These are phyloP conservation scores for Pteropus alecto DNA, from an alignment of 2,113 vertebrate species.

Conservation along the genomic window DNA sequence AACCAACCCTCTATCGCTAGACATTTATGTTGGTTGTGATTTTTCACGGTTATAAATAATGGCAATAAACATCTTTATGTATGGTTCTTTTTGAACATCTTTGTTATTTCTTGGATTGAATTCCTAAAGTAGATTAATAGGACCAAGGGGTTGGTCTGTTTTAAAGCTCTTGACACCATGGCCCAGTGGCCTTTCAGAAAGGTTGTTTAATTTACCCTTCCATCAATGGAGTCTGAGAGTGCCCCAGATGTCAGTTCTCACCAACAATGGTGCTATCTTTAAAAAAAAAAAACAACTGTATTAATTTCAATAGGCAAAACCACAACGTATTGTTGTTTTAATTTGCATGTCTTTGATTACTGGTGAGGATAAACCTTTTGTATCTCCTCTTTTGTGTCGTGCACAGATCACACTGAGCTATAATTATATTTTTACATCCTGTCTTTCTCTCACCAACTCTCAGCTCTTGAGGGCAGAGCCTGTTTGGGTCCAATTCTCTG, in stretches of 20 bases:
- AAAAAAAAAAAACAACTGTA: background rate
- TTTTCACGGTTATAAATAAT: conserved; percentile 61
- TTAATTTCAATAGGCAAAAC: conserved; percentile 55
- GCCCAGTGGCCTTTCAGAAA: background rate
- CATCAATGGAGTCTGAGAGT: background rate
- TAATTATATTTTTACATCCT: conserved; percentile 56
- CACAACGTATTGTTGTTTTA: conserved; percentile 43
- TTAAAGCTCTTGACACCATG: background rate
- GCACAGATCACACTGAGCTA: conserved; percentile 2
- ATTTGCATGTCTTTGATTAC: conserved; percentile 69
- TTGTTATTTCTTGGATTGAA: conserved; percentile 39
- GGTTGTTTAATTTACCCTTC: background rate
- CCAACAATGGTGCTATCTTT: conserved; percentile 11
- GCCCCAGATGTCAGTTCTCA: background rate
- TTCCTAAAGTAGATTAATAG: conserved; percentile 24
- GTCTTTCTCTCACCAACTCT: conserved; percentile 32
- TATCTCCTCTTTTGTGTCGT: conserved; percentile 31
- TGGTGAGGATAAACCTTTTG: conserved; percentile 55
- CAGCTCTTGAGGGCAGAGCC: background rate
- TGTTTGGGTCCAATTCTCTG: background rate
- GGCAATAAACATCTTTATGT: background rate
- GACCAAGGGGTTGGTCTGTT: background rate
- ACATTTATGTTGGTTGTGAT: conserved; percentile 52
- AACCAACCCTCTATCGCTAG: conserved; percentile 39
- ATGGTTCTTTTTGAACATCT: conserved; percentile 7